Evolutionary conservation across 2,888 invertebrate genomes (phyloP).

Genomic region (Acleris cristana): DNA sequence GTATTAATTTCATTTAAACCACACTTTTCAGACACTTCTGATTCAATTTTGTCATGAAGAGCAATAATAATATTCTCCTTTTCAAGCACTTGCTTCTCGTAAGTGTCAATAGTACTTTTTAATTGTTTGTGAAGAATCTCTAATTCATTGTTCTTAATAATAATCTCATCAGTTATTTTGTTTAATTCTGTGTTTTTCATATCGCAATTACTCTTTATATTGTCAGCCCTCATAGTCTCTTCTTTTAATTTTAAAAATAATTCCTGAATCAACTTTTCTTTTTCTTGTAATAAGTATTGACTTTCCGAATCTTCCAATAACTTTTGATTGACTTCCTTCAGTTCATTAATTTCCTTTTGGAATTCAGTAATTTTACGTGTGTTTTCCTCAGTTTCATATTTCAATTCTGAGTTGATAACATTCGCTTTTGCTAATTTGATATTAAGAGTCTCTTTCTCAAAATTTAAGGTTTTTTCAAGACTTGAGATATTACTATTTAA

Average conservation of each 20-base stretch:
- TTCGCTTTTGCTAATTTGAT: background rate
- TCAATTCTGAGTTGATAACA: background rate
- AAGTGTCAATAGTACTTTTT: background rate
- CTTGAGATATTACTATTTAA: background rate
- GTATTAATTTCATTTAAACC: slow-evolving; percentile 6
- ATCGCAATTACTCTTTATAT: background rate
- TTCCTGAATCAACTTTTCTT: background rate
- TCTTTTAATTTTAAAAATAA: background rate
- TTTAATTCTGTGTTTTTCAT: slow-evolving; percentile 6
- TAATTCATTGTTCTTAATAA: slow-evolving; percentile 9
- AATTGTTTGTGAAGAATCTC: background rate
- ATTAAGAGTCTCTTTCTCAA: slow-evolving; percentile 5
- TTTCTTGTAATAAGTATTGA: background rate
- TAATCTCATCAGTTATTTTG: slow-evolving; percentile 4
- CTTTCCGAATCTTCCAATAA: background rate
- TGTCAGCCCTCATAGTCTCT: background rate
- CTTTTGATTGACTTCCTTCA: background rate
- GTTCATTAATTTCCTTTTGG: background rate
- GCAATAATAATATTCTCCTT: slow-evolving; percentile 14
- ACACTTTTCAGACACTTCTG: slow-evolving; percentile 32
- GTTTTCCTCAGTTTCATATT: slow-evolving; percentile 2
- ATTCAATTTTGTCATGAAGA: slow-evolving; percentile 28
- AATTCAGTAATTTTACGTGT: background rate
- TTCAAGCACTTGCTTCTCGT: slow-evolving; percentile 7
- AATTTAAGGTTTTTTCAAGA: background rate